phyloP scores from a whole-genome alignment of 2,797 vertebrate genomes.

The Urosaurus nigricauda region DNA sequence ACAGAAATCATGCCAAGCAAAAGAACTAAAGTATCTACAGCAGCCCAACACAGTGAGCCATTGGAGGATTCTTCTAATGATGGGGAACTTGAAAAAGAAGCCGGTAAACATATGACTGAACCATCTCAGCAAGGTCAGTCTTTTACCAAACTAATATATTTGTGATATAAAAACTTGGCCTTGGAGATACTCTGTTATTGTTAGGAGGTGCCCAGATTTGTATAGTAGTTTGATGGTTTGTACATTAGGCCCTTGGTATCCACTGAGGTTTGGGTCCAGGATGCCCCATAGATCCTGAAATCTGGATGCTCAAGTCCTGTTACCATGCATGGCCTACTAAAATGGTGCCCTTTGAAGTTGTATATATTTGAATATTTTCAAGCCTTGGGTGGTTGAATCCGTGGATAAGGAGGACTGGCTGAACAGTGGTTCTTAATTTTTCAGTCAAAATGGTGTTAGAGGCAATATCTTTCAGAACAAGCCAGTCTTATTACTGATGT shows the following conservation, averaged over 20 bases:
- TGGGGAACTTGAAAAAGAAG: slow-evolving; percentile 52
- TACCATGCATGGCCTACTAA: no score
- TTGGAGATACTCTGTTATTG: neutral
- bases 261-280: no score
- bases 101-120: neutral
- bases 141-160: neutral
- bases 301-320: no score
- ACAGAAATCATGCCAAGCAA: slow-evolving; percentile 89
- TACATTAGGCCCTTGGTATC: no score
- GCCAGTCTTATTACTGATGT: neutral
- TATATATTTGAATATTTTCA: no score
- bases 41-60: slow-evolving; percentile 81
- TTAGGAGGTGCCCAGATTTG: neutral
- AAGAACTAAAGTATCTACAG: slow-evolving; percentile 87
- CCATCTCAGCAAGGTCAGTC: slow-evolving; percentile 67
- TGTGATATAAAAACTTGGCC: slow-evolving; percentile 4
- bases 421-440: neutral
- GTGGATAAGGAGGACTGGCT: no score
- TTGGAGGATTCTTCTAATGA: slow-evolving; percentile 48
- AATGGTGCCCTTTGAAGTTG: no score
- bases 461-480: neutral
- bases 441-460: slow-evolving; percentile 3
- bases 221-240: neutral
- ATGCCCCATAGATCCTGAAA: no score
- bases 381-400: no score